phyloP scores from a whole-genome alignment of 1,140 invertebrate genomes.

The Gerris buenoi region DNA sequence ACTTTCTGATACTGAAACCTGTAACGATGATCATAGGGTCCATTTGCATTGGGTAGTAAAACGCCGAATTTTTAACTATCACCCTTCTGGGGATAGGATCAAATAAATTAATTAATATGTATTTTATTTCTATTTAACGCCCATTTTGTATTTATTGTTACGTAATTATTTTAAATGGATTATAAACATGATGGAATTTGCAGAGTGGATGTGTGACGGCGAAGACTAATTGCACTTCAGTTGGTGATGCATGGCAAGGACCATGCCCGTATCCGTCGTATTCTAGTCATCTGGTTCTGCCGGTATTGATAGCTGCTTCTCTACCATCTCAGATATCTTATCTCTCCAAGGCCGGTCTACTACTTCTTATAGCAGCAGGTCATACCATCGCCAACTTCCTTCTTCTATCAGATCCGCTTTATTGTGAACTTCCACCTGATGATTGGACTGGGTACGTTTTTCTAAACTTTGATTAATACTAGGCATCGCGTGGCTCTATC shows the following conservation, averaged over 20 bases:
- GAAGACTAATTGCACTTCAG: conserved; percentile 15
- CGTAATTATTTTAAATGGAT: too few relatives aligned
- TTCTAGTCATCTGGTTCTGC: conserved; percentile 51
- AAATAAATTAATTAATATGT: too few relatives aligned
- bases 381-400: conserved; percentile 48
- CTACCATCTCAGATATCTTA: conserved; percentile 57
- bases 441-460: conserved; percentile 1
- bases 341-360: conserved; percentile 46
- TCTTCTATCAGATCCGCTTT: conserved; percentile 38
- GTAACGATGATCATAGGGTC: too few relatives aligned
- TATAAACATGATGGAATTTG: too few relatives aligned
- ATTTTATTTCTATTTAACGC: too few relatives aligned
- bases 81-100: too few relatives aligned
- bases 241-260: conserved; percentile 18
- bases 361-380: conserved; percentile 39
- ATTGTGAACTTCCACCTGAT: conserved; percentile 35
- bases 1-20: too few relatives aligned
- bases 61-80: too few relatives aligned
- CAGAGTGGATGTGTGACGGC: not conserved
- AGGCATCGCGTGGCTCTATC: too few relatives aligned
- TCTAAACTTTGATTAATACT: too few relatives aligned
- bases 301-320: conserved; percentile 46
- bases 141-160: too few relatives aligned
- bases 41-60: too few relatives aligned
- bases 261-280: conserved; percentile 54